These are phyloP conservation scores for Erynnis tages DNA, from an alignment of 2,888 invertebrate species.

Conservation along the genomic window DNA sequence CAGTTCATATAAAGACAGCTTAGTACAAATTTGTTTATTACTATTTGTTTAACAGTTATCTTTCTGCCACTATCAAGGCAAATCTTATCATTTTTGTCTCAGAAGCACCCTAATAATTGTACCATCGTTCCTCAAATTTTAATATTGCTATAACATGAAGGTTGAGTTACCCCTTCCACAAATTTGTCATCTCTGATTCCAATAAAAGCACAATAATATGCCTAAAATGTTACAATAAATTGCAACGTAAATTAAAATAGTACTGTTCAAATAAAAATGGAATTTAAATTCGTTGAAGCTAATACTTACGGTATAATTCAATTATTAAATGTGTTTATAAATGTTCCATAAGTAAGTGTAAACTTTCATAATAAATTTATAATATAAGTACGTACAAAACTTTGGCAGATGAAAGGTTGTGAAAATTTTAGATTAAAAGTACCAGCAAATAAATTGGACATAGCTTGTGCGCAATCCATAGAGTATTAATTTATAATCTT, in stretches of 20 bases:
- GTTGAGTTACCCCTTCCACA: background rate
- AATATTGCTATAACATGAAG: constrained; percentile 1
- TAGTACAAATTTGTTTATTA: too few relatives aligned
- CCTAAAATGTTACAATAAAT: background rate
- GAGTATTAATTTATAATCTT: background rate
- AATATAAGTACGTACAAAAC: background rate
- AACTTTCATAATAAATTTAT: constrained; percentile 1
- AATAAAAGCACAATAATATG: background rate
- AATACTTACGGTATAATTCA: background rate
- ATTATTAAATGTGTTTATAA: too few relatives aligned
- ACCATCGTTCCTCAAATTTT: background rate
- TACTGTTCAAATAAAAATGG: too few relatives aligned
- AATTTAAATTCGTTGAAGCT: background rate
- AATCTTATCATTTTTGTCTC: too few relatives aligned
- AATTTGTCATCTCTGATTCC: background rate
- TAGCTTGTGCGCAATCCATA: background rate
- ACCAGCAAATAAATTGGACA: background rate
- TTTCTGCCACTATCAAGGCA: too few relatives aligned
- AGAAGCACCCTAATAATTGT: too few relatives aligned
- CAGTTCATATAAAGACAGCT: too few relatives aligned
- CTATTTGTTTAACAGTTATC: too few relatives aligned
- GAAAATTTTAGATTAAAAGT: background rate
- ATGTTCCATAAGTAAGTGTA: too few relatives aligned
- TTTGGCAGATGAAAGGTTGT: background rate
- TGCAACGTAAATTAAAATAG: background rate